These are phyloP conservation scores for Rhopalosiphum nymphaeae DNA, from an alignment of 2,888 invertebrate species.

Conservation along the genomic window DNA sequence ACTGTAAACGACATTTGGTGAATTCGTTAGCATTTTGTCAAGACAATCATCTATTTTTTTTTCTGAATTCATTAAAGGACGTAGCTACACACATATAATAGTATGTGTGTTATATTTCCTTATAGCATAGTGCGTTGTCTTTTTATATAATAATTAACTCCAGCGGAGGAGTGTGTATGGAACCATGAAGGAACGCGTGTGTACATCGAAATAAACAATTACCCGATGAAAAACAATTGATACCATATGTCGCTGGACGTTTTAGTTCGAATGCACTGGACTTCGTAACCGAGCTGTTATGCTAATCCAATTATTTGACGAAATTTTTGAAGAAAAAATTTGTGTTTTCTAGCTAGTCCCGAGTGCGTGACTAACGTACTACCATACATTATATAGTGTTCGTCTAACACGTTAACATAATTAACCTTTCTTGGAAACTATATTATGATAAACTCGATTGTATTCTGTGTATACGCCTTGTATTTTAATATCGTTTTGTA, in stretches of 20 bases:
- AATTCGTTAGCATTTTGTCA: constrained; percentile 52
- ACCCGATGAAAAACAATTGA: constrained; percentile 42
- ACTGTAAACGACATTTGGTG: constrained; percentile 63
- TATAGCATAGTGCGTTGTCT: constrained; percentile 23
- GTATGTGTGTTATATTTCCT: background rate
- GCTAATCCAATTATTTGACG: background rate
- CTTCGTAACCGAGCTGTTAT: constrained; percentile 37
- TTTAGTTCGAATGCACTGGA: background rate
- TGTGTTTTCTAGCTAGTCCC: background rate
- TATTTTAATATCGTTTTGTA: background rate
- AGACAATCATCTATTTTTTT: constrained; percentile 13
- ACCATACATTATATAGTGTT: background rate
- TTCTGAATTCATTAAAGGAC: constrained; percentile 56
- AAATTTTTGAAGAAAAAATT: background rate
- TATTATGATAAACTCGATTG: background rate
- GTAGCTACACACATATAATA: background rate
- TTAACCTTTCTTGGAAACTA: background rate
- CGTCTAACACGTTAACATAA: background rate
- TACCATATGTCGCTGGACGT: constrained; percentile 44
- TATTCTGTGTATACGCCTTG: background rate
- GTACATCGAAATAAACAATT: constrained; percentile 51
- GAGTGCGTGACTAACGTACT: background rate
- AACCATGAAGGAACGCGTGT: constrained; percentile 55
- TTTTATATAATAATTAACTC: constrained; percentile 48
- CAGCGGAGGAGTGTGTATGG: background rate